These are phyloP conservation scores for Leptinotarsa haldemani DNA, from an alignment of 2,888 invertebrate genomes.

Conservation along the genomic window DNA sequence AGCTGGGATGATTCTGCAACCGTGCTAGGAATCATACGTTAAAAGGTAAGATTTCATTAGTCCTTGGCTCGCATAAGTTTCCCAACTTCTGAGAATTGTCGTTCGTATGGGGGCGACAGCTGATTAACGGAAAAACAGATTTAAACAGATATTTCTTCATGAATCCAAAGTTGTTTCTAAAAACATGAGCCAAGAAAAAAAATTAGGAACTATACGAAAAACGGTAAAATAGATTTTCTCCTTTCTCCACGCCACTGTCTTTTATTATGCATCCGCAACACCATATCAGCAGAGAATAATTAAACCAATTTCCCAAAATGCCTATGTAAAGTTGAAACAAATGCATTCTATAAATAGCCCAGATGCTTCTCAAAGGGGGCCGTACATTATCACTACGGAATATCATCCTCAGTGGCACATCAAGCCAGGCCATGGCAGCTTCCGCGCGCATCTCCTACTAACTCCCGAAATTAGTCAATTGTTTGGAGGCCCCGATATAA, in stretches of 20 bases:
- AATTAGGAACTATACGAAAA: no score
- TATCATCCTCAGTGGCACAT: slow-evolving; percentile 30
- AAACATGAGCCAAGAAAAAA: no score
- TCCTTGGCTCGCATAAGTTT: no score
- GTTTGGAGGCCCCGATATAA: neutral
- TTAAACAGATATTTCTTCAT: no score
- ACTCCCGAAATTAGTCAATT: slow-evolving; percentile 2
- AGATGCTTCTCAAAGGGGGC: slow-evolving; percentile 44
- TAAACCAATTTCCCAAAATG: slow-evolving; percentile 43
- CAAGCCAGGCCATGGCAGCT: slow-evolving; percentile 7
- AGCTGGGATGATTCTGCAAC: no score
- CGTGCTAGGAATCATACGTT: no score
- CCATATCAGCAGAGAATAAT: slow-evolving; percentile 24
- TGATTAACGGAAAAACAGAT: no score
- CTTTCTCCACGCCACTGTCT: neutral
- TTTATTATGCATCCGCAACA: slow-evolving; percentile 3
- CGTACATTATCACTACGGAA: slow-evolving; percentile 20
- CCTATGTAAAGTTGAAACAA: slow-evolving; percentile 39
- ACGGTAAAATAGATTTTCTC: neutral
- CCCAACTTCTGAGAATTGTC: no score
- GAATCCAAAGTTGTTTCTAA: no score
- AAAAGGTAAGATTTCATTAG: no score
- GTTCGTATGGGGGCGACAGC: no score
- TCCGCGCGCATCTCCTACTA: neutral
- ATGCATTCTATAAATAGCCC: slow-evolving; percentile 44